These are phyloP conservation scores for Stegastes partitus DNA, from an alignment of 2,113 vertebrate genomes.

Conservation along the genomic window DNA sequence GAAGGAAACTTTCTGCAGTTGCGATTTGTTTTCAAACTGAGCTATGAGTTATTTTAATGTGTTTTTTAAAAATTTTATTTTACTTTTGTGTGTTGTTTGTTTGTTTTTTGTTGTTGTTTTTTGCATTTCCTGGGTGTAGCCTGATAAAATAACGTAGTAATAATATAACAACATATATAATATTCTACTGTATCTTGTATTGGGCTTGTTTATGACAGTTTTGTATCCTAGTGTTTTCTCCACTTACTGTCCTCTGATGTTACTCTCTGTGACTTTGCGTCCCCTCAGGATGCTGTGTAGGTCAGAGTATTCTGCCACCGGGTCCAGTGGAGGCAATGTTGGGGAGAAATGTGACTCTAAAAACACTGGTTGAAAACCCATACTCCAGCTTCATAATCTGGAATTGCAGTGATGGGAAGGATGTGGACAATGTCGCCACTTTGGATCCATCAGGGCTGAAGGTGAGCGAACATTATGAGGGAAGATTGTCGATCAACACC, in stretches of 20 bases:
- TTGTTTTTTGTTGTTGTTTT: too few species aligned
- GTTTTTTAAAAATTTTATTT: not conserved
- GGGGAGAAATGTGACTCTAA: constrained; percentile 41
- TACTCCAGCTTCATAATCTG: fast-evolving
- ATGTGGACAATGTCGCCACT: fast-evolving
- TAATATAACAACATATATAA: too few species aligned
- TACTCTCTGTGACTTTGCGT: too few species aligned
- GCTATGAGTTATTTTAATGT: too few species aligned
- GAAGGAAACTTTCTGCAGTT: not conserved
- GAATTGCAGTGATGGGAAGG: not conserved
- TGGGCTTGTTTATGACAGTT: too few species aligned
- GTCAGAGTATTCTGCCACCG: not conserved
- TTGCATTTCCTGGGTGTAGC: too few species aligned
- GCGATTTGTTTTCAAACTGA: not conserved
- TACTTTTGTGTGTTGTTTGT: not conserved
- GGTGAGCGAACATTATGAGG: fast-evolving
- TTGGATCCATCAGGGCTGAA: fast-evolving
- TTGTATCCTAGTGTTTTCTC: too few species aligned
- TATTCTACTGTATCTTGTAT: too few species aligned
- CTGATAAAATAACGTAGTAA: too few species aligned
- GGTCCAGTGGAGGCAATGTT: constrained; percentile 33
- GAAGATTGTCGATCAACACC: fast-evolving
- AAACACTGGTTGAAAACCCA: fast-evolving
- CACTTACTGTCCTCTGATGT: not conserved
- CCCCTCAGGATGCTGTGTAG: constrained; percentile 18